Evolutionary conservation across 2,888 invertebrate species (phyloP).

Genomic region (Junonia oenone): DNA sequence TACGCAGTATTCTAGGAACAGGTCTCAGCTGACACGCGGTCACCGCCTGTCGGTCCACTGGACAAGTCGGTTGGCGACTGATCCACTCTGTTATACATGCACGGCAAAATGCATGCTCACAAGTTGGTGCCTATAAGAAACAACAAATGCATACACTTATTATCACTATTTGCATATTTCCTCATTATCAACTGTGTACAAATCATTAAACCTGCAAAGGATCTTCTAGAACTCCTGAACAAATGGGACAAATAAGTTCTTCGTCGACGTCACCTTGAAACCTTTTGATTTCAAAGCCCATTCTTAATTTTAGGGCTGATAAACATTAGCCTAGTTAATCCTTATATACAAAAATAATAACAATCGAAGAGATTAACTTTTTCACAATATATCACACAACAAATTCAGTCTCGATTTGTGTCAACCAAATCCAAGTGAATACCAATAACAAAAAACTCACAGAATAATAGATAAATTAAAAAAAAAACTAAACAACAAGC

Average conservation of each 20-base stretch:
- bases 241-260: conserved; percentile 97
- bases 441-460: conserved; percentile 28
- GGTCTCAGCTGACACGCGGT: conserved; percentile 93
- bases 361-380: conserved; percentile 6
- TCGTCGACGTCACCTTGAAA: conserved; percentile 98
- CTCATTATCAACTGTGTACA: background rate
- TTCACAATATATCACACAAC: conserved; percentile 13
- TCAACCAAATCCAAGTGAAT: conserved; percentile 40
- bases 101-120: conserved; percentile 97
- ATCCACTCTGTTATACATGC: conserved; percentile 97
- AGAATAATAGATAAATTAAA: conserved; percentile 18
- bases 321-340: conserved; percentile 20
- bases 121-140: conserved; percentile 88
- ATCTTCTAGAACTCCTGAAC: conserved; percentile 96
- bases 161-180: background rate
- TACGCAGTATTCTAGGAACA: conserved; percentile 95
- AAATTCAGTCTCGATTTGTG: conserved; percentile 25
- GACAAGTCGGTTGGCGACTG: conserved; percentile 94
- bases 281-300: conserved; percentile 96
- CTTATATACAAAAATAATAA: conserved; percentile 1
- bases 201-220: conserved; percentile 87
- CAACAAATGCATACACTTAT: conserved; percentile 3
- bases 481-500: conserved; percentile 35
- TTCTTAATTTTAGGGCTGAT: conserved; percentile 54
- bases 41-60: conserved; percentile 94